A percentile compares a stretch with the other conserved stretches of the same genome.
Evolutionary conservation across 2,888 invertebrate species (phyloP).

Genomic region (Mesorhabditis sp.): DNA sequence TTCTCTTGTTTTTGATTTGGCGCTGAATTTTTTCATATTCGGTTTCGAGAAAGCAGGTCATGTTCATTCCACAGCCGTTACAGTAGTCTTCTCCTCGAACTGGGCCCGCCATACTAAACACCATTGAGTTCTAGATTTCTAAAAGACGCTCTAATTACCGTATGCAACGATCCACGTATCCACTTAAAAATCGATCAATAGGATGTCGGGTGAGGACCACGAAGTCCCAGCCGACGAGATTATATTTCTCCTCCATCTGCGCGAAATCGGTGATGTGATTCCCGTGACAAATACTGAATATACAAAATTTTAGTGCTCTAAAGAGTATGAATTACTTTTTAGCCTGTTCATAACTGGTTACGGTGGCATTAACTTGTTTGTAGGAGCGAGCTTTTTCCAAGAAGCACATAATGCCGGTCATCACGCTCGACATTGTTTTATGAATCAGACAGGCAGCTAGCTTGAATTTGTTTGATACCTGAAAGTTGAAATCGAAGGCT

Average conservation of each 20-base stretch:
- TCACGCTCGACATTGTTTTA: background rate
- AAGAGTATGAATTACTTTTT: background rate
- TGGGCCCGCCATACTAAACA: background rate
- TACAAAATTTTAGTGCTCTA: background rate
- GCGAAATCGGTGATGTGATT: background rate
- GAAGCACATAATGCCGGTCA: background rate
- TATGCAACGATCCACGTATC: conserved; percentile 5
- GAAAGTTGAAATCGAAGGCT: background rate
- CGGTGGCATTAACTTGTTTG: background rate
- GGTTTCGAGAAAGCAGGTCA: conserved; percentile 8
- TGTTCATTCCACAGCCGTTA: conserved; percentile 2
- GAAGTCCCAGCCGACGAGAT: background rate
- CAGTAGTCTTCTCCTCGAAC: background rate
- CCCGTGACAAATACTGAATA: background rate
- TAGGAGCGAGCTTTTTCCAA: background rate
- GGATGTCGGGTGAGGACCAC: conserved; percentile 6
- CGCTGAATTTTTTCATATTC: background rate
- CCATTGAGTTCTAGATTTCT: background rate
- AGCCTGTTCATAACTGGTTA: background rate
- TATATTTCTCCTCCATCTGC: background rate
- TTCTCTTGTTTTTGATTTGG: background rate
- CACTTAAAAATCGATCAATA: conserved; percentile 10
- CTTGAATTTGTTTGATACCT: background rate
- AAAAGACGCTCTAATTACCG: background rate
- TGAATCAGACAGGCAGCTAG: background rate